These are phyloP conservation scores for Micrasema minimum DNA, from an alignment of 1,140 invertebrate species.

Conservation along the genomic window DNA sequence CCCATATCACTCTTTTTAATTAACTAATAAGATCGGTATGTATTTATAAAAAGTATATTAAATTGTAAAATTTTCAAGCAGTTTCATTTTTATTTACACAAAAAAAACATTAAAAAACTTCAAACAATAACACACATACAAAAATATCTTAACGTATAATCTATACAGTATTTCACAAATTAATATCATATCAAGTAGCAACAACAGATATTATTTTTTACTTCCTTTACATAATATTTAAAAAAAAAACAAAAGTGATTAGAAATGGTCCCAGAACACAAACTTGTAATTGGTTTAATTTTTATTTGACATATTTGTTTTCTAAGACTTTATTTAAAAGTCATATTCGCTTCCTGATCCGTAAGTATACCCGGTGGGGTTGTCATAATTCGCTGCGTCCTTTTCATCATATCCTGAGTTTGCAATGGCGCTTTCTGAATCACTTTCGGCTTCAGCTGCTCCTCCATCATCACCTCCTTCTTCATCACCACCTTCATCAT, in stretches of 20 bases:
- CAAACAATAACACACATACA: conserved; percentile 10
- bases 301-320: too few species aligned
- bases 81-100: conserved; percentile 23
- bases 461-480: conserved; percentile 49
- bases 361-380: conserved; percentile 63
- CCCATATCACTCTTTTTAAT: too few species aligned
- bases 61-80: too few species aligned
- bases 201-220: too few species aligned
- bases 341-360: conserved; percentile 61
- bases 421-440: conserved; percentile 58
- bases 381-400: conserved; percentile 57
- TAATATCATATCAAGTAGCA: too few species aligned
- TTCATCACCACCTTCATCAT: conserved; percentile 43
- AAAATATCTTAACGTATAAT: not conserved
- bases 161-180: too few species aligned
- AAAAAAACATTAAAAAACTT: conserved; percentile 28
- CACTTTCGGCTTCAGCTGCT: conserved; percentile 55
- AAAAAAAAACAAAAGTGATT: too few species aligned
- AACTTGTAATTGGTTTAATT: too few species aligned
- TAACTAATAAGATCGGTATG: too few species aligned
- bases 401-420: conserved; percentile 60
- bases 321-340: conserved; percentile 54
- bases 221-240: too few species aligned
- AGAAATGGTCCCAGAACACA: too few species aligned
- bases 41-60: too few species aligned